A percentile compares a stretch with the other conserved stretches of the same genome.
Conservation (phyloP, 2,888 invertebrate species). For the Cinara cedri region DNA sequence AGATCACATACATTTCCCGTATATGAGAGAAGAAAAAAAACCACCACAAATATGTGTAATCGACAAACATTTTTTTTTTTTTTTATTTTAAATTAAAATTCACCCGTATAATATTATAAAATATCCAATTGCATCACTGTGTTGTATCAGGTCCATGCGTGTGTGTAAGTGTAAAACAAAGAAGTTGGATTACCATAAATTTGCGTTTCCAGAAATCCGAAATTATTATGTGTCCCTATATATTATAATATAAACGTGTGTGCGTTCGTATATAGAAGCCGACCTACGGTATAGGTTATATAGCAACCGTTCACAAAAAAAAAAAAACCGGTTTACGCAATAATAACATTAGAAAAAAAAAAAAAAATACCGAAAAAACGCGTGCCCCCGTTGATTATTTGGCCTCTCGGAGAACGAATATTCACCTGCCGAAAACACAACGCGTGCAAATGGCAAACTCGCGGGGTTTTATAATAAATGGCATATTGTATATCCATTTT, state of each 20-base stretch:
- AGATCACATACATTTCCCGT: neutral
- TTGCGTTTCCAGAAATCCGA: constrained; percentile 46
- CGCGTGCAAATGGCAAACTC: neutral
- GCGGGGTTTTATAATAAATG: constrained; percentile 1
- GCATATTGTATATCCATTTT: neutral
- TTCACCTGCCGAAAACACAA: constrained; percentile 33
- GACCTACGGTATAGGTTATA: constrained; percentile 22
- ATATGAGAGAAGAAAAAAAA: neutral
- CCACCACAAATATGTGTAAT: constrained; percentile 6
- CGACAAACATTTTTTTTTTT: constrained; percentile 35
- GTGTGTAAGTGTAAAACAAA: constrained; percentile 24
- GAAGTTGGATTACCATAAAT: constrained; percentile 46
- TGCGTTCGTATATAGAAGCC: constrained; percentile 28
- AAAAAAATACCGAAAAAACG: constrained; percentile 19
- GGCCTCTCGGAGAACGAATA: constrained; percentile 26
- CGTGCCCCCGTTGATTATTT: constrained; percentile 46
- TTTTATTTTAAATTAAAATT: constrained; percentile 49
- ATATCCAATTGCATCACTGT: no score
- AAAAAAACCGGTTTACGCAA: constrained; percentile 46
- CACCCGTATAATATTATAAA: neutral
- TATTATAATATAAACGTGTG: neutral
- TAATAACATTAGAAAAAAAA: constrained; percentile 33
- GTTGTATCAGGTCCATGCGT: neutral
- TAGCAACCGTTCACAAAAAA: constrained; percentile 10
- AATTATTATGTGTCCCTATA: constrained; percentile 22